These are phyloP conservation scores for Neolamprologus falcicula DNA, from an alignment of 2,113 vertebrate genomes.

Conservation along the genomic window DNA sequence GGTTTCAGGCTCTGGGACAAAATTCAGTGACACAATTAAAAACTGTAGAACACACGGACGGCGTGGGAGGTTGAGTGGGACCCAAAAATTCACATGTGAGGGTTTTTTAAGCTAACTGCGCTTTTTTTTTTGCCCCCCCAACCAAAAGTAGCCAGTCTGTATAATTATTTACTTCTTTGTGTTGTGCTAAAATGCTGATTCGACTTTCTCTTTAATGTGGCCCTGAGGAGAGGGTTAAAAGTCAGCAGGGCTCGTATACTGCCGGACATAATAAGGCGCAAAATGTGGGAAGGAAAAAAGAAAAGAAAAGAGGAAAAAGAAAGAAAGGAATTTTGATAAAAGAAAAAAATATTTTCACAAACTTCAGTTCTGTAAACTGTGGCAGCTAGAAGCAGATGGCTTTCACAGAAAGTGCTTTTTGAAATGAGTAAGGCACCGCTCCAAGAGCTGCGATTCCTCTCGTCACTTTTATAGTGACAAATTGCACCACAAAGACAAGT, in stretches of 20 bases:
- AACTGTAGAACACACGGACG: slow-evolving; percentile 69
- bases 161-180: slow-evolving; percentile 93
- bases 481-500: slow-evolving; percentile 65
- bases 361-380: neutral
- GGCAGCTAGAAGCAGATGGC: slow-evolving; percentile 33
- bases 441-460: slow-evolving; percentile 56
- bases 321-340: neutral
- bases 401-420: slow-evolving; percentile 45
- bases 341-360: neutral
- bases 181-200: slow-evolving; percentile 85
- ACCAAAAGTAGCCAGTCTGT: slow-evolving; percentile 68
- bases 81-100: slow-evolving; percentile 77
- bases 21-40: slow-evolving; percentile 62
- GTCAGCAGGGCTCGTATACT: slow-evolving; percentile 8
- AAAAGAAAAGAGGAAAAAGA: neutral
- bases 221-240: slow-evolving; percentile 47
- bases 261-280: neutral
- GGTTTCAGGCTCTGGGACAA: slow-evolving; percentile 74
- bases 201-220: slow-evolving; percentile 54
- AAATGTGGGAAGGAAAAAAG: neutral
- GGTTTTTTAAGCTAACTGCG: slow-evolving; percentile 80
- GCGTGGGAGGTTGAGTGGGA: slow-evolving; percentile 86
- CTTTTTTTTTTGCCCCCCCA: slow-evolving; percentile 58
- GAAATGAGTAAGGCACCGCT: slow-evolving; percentile 49
- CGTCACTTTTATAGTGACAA: slow-evolving; percentile 67